Base-by-base conservation (phyloP, 2,888 invertebrate species). In the Iphiclides podalirius region DNA sequence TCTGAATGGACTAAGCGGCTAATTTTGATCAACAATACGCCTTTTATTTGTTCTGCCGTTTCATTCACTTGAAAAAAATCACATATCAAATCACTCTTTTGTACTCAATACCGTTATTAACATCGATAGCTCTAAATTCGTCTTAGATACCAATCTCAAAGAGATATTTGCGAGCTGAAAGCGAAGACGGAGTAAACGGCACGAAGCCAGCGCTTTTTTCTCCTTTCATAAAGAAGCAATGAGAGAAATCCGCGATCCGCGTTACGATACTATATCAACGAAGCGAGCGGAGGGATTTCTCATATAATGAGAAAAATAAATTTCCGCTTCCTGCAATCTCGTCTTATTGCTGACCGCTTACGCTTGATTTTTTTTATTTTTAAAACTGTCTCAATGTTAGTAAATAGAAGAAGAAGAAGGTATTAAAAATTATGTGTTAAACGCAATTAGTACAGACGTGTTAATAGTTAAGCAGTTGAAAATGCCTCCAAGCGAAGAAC, bases 221-320 rank as follows among this genome's bases (percentile, higher is more conserved):
- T 20, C 20, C 20, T n/a, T 31, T 39, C 23, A 40, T 34, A 11
- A 46, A 34, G 39, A 34, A 15, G 34, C 39, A 47, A 15, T 39
- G 23, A 47, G 36, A 41, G 41, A 31, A 41, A 41, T 47, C 28
- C 31, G 13, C 9, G 15, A 41, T 47, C 28, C 31, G 13, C 9
- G 15, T 11, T 31, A 31, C 28, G 23, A 17, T 35, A 26, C 42
- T 48, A 37, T 48, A 42, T 42, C 23, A 42, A 48, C 37, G 17
- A 42, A 37, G 23, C 33, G 28, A 48, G 37, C 15, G 31, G 14
- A 37, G 37, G 48, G 42, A 48, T 48, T 37, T 48, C 28, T 42
- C 33, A 20, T 42, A 20, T 42, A 48, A 48, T 31, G 48, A 42
- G 37, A 2, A 33, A 23, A 23, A 36, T 47, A 36, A 36, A 41